Evolutionary conservation across 2,888 invertebrate species (phyloP), one percentile per base, ranked within the genome.

Genomic region (Sisyra terminalis): DNA sequence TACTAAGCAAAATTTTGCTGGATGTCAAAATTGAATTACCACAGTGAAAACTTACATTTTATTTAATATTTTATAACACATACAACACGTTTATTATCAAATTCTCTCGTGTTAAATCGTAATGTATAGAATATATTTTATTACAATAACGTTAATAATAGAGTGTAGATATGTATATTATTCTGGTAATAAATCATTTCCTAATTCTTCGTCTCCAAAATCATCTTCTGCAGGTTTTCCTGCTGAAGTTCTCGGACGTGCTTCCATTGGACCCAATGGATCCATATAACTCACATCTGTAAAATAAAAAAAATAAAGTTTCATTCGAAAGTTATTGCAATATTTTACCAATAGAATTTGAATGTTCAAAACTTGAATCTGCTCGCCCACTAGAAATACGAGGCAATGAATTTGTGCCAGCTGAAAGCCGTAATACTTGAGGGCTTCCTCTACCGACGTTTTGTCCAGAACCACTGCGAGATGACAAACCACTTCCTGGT

Each of bases 151-250:
- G 4, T 39, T 41, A 39, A 15, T 15, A 31, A 15, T 15, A 30
- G 13, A 15, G 3, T n/a, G n/a, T n/a, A n/a, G n/a, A n/a, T n/a
- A n/a, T n/a, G n/a, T n/a, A 36, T 40, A 49, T 66, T 65, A 81
- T 55, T 79, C 79, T 2, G 82, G 82, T 50, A 83, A 57, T 37
- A 83, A 63, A 57, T 81, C 80, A 52, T 80, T 78, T 13, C 78
- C 80, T 14, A 82, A 63, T 58, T 79, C 78, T 54, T 81, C 81
- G 56, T 82, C 75, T 13, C 70, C 79, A 59, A 80, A 79, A 55
- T 81, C 79, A 40, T 77, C 76, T 48, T 72, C 71, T 35, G 66
- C 58, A 17, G 62, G 62, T 52, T 68, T 70, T 40, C 70, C 65
- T 35, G 66, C 66, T 6, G 71, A 66, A 30, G 73, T 72, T 57